Evolutionary conservation across 2,888 invertebrate species (phyloP).

Genomic region (Agonopterix arenella): DNA sequence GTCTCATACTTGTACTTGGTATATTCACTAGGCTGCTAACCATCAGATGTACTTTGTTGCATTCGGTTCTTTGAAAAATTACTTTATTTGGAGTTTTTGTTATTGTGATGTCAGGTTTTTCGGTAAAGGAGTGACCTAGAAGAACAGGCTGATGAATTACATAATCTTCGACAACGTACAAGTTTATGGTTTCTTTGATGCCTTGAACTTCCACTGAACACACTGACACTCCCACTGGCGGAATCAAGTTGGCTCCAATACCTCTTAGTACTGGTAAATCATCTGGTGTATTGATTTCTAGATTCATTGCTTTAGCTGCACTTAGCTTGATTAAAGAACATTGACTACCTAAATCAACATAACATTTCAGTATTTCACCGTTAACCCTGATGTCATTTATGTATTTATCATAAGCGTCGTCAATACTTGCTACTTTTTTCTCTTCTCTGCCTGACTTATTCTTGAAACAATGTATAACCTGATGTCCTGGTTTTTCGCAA

Average conservation of each 20-base stretch:
- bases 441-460: background rate
- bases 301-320: background rate
- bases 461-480: background rate
- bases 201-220: background rate
- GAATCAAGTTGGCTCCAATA: background rate
- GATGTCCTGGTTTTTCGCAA: conserved; percentile 1
- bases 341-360: conserved; percentile 4
- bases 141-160: background rate
- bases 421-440: background rate
- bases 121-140: conserved; percentile 6
- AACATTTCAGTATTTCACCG: background rate
- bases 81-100: conserved; percentile 1
- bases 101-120: conserved; percentile 1
- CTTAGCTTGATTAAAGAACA: background rate
- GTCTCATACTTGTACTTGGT: background rate
- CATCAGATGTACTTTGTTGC: background rate
- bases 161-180: conserved; percentile 3
- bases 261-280: conserved; percentile 3
- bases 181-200: conserved; percentile 2
- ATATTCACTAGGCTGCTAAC: background rate
- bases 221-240: background rate
- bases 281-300: background rate
- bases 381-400: background rate
- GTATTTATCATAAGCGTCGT: background rate
- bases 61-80: background rate